These are phyloP conservation scores for Himalopsyche anomala DNA, from an alignment of 2,888 invertebrate species.

Conservation along the genomic window DNA sequence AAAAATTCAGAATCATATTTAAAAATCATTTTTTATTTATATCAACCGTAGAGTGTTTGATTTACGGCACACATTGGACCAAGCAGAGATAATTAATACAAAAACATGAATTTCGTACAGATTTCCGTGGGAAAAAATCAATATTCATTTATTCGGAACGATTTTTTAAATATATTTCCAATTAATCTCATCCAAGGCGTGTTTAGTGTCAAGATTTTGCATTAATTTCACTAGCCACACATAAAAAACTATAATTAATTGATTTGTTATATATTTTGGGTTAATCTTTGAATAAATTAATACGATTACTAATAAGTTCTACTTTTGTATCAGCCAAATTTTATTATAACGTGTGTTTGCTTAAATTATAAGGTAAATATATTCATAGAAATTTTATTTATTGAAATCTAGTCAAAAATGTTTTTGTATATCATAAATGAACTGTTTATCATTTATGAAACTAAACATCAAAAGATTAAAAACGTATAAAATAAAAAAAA, in stretches of 20 bases:
- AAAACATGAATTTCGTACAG: background rate
- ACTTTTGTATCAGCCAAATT: background rate
- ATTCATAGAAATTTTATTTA: too few relatives aligned
- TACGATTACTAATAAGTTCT: background rate
- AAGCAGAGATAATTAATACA: background rate
- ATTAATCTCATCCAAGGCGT: background rate
- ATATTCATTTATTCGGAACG: conserved; percentile 8
- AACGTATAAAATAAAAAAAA: too few relatives aligned
- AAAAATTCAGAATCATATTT: too few relatives aligned
- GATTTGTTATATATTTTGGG: background rate
- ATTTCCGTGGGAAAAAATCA: conserved; percentile 16
- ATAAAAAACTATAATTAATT: conserved; percentile 6
- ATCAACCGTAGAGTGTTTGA: background rate
- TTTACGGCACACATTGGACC: background rate
- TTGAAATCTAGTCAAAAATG: too few relatives aligned
- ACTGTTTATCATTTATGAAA: too few relatives aligned
- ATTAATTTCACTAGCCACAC: background rate
- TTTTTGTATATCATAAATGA: too few relatives aligned
- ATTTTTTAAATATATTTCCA: background rate
- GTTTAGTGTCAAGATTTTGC: background rate
- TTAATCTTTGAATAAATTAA: background rate
- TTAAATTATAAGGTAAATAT: background rate
- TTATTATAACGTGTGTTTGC: background rate
- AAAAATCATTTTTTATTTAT: background rate
- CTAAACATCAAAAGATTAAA: too few relatives aligned